Conservation (phyloP, 2,888 invertebrate genomes). For the Camponotus fellah region DNA sequence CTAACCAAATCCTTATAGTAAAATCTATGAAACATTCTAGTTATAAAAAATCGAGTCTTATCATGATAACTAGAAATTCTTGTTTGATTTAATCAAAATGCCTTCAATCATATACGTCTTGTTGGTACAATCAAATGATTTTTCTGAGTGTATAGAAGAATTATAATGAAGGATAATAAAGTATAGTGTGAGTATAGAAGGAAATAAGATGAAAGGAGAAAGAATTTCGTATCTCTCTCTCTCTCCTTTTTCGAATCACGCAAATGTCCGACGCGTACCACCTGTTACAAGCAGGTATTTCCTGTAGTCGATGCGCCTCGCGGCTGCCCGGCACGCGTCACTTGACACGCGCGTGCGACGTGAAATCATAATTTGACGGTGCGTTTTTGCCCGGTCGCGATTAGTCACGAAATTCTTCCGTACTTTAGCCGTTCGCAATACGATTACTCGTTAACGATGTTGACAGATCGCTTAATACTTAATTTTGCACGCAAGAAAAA, state of each 20-base stretch:
- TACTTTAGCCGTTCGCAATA: conserved; percentile 17
- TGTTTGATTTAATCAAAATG: too few species aligned
- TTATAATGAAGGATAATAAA: neutral
- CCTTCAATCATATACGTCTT: too few species aligned
- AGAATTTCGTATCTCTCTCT: conserved; percentile 25
- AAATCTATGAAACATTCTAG: too few species aligned
- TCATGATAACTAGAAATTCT: too few species aligned
- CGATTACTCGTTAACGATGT: conserved; percentile 31
- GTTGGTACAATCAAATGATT: too few species aligned
- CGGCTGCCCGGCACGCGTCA: conserved; percentile 59
- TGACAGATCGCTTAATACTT: neutral
- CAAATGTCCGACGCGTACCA: conserved; percentile 63
- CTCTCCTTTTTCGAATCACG: conserved; percentile 17
- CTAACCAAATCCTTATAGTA: too few species aligned
- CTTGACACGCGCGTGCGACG: conserved; percentile 59
- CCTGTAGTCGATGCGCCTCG: conserved; percentile 51
- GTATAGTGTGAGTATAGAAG: neutral
- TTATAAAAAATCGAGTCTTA: too few species aligned
- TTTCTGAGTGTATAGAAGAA: neutral
- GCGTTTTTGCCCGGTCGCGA: conserved; percentile 39
- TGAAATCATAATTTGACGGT: conserved; percentile 69
- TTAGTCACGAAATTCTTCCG: conserved; percentile 31
- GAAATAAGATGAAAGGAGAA: neutral
- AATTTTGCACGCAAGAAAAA: neutral
- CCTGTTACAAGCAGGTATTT: conserved; percentile 68